Conservation (phyloP, 2,113 vertebrate genomes). For the Brachypodius melanocephalos region DNA sequence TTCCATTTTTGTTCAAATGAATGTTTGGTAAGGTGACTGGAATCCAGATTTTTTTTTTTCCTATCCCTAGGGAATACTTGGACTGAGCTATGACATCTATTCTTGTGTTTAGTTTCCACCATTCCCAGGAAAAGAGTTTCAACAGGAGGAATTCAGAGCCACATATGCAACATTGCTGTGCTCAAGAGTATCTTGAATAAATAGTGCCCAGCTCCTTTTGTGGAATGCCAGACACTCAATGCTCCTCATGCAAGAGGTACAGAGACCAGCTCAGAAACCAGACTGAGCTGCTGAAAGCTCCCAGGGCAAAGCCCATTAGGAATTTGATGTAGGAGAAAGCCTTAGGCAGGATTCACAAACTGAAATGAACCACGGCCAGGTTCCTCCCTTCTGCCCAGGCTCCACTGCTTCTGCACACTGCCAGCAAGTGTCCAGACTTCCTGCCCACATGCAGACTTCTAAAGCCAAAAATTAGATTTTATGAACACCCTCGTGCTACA, state of each 20-base stretch:
- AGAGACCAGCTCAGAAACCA: not conserved
- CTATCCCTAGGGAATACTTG: not conserved
- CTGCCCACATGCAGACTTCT: not conserved
- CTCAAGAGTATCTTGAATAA: not conserved
- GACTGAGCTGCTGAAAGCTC: not conserved
- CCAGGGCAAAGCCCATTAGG: not conserved
- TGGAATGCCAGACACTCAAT: not conserved
- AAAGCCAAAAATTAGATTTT: not conserved
- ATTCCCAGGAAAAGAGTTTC: not conserved
- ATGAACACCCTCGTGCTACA: not conserved
- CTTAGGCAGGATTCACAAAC: not conserved
- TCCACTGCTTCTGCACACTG: not conserved
- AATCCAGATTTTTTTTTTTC: not conserved
- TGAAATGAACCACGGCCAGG: rapidly evolving
- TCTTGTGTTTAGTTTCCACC: not conserved
- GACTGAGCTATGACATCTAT: not conserved
- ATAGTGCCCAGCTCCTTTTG: not conserved
- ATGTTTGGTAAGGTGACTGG: not conserved
- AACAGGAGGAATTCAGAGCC: not conserved
- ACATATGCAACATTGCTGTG: not conserved
- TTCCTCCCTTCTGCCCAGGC: not conserved
- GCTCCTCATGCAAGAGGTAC: not conserved
- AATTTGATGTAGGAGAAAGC: not conserved
- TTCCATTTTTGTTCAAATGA: not conserved
- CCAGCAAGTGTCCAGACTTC: not conserved